A percentile compares a stretch with the other conserved stretches of the same genome.
Evolutionary conservation across 2,888 invertebrate genomes (phyloP).

Genomic region (Acrobeloides nanus): DNA sequence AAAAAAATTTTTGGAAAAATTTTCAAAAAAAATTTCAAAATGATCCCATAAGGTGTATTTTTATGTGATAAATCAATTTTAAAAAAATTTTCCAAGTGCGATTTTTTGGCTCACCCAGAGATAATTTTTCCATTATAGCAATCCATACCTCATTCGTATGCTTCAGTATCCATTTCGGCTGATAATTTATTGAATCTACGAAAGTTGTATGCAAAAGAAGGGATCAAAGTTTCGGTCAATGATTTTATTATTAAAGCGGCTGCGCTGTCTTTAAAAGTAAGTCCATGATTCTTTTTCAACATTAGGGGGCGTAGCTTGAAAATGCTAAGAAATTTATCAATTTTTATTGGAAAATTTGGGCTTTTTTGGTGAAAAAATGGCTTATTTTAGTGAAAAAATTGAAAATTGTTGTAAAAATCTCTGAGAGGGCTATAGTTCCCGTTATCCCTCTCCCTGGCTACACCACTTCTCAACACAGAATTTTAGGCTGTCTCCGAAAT

Average conservation of each 20-base stretch:
- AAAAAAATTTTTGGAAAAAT: no score
- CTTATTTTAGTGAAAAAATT: no score
- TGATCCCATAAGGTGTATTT: no score
- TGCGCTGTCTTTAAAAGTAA: constrained; percentile 61
- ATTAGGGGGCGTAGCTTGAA: no score
- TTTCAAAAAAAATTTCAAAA: no score
- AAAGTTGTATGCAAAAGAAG: constrained; percentile 15
- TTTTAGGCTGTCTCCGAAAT: constrained; percentile 55
- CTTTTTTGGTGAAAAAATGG: no score
- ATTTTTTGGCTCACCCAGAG: background rate
- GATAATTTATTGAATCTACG: constrained; percentile 59
- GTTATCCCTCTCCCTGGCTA: background rate
- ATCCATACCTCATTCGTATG: constrained; percentile 65
- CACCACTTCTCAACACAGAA: background rate
- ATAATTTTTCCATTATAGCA: constrained; percentile 56
- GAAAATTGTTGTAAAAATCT: constrained; percentile 36
- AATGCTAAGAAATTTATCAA: no score
- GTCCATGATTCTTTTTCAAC: background rate
- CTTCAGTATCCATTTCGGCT: constrained; percentile 61
- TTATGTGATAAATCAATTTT: no score
- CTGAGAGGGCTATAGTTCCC: constrained; percentile 57
- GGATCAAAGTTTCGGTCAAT: constrained; percentile 62
- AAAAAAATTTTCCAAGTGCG: constrained; percentile 4
- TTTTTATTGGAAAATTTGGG: no score
- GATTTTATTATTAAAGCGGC: constrained; percentile 66